Conservation (phyloP, 1,140 invertebrate species). For the Venturia canescens region DNA sequence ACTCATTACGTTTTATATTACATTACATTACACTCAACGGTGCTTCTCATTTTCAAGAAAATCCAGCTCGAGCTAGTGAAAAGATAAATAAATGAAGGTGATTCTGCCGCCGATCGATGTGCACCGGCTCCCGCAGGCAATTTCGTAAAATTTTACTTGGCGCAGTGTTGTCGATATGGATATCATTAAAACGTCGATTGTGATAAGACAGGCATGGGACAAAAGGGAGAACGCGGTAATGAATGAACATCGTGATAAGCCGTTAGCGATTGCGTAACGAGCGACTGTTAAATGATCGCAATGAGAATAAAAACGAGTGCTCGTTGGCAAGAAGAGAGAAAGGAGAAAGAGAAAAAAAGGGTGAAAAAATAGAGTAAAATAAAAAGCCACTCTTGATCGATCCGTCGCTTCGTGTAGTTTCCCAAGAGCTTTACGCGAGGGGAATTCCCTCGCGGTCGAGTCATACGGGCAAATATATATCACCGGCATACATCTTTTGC, state of each 20-base stretch:
- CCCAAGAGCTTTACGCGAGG: not conserved
- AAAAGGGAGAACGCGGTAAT: not conserved
- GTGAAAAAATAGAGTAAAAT: not conserved
- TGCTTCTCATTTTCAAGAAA: no score
- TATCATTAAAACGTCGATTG: not conserved
- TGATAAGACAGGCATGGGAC: not conserved
- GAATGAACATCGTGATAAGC: conserved; percentile 25
- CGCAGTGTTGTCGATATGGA: not conserved
- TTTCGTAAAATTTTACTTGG: not conserved
- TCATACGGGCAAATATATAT: conserved; percentile 19
- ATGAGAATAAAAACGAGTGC: conserved; percentile 20
- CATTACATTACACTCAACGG: no score
- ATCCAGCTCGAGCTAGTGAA: no score
- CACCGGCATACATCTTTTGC: not conserved
- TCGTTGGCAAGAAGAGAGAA: no score
- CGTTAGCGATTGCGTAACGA: conserved; percentile 3
- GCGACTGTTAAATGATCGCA: not conserved
- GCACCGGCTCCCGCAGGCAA: not conserved
- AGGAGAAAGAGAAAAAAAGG: not conserved
- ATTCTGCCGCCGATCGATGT: not conserved
- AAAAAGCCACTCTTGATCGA: not conserved
- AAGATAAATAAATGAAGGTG: no score
- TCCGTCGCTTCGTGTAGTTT: not conserved
- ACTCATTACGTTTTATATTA: no score
- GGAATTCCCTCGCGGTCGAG: conserved; percentile 14